Conservation (phyloP, 2,797 vertebrate genomes). For the Cynodonichthys magdalenae region DNA sequence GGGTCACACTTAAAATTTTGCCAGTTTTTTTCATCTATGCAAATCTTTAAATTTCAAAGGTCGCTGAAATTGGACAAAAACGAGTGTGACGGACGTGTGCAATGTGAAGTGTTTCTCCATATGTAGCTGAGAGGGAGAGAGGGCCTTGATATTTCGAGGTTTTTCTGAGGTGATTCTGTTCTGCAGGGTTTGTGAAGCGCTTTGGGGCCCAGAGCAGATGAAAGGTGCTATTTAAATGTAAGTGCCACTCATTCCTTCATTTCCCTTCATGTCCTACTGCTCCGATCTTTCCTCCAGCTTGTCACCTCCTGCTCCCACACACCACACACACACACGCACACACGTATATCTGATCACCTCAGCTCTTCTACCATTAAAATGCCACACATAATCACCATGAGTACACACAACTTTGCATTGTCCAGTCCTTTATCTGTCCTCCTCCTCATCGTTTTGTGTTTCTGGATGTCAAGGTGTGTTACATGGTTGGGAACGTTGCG, state of each 20-base stretch:
- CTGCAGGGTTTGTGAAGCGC: conserved; percentile 90
- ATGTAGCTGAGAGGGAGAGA: conserved; percentile 70
- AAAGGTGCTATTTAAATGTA: conserved; percentile 92
- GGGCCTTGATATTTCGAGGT: conserved; percentile 81
- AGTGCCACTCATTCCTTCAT: conserved; percentile 89
- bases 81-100: conserved; percentile 29
- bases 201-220: conserved; percentile 90
- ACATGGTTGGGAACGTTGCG: conserved; percentile 26
- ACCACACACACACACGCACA: conserved; percentile 40
- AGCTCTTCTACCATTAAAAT: conserved; percentile 60
- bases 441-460: conserved; percentile 68
- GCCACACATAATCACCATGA: conserved; percentile 60
- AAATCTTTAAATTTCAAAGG: conserved; percentile 31
- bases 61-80: conserved; percentile 14
- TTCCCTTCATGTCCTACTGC: conserved; percentile 83
- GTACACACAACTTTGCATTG: conserved; percentile 42
- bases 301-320: conserved; percentile 48
- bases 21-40: conserved; percentile 2
- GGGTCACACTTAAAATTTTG: conserved; percentile 15
- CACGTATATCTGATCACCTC: conserved; percentile 56
- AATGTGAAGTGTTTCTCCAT: conserved; percentile 61
- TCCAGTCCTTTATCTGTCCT: conserved; percentile 69
- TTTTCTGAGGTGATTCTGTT: conserved; percentile 90
- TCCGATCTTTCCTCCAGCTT: conserved; percentile 75
- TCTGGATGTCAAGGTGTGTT: conserved; percentile 58